Evolutionary conservation across 2,888 invertebrate genomes (phyloP).

Genomic region (Itoplectis maculator): DNA sequence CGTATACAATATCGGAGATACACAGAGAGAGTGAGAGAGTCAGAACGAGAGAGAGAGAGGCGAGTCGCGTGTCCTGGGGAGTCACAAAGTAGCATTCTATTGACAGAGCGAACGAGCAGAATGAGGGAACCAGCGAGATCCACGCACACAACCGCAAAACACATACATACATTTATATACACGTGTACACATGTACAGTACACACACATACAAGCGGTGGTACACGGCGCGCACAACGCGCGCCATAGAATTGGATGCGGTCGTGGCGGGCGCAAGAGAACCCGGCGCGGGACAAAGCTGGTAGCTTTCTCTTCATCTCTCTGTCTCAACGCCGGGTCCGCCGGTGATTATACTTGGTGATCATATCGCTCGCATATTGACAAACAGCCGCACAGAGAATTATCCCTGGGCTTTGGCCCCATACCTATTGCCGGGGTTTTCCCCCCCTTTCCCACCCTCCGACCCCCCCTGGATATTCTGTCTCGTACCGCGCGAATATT

Average conservation of each 20-base stretch:
- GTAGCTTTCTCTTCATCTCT: slow-evolving; percentile 51
- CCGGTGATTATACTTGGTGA: slow-evolving; percentile 82
- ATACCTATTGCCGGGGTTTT: slow-evolving; percentile 14
- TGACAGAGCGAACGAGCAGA: slow-evolving; percentile 75
- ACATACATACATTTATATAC: slow-evolving; percentile 15
- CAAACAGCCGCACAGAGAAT: slow-evolving; percentile 80
- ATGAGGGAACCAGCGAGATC: slow-evolving; percentile 58
- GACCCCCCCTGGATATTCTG: slow-evolving; percentile 4
- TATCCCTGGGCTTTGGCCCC: slow-evolving; percentile 71
- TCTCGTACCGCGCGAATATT: too few species aligned
- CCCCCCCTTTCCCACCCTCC: slow-evolving; percentile 32
- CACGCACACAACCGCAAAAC: not conserved
- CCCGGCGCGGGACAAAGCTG: slow-evolving; percentile 60
- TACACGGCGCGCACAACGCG: slow-evolving; percentile 35
- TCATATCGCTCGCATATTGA: slow-evolving; percentile 83
- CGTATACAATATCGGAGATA: slow-evolving; percentile 54
- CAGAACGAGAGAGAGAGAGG: slow-evolving; percentile 27
- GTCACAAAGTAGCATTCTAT: slow-evolving; percentile 79
- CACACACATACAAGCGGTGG: too few species aligned
- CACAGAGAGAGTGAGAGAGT: slow-evolving; percentile 19
- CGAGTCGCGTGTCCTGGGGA: slow-evolving; percentile 61
- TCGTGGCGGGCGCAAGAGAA: slow-evolving; percentile 51
- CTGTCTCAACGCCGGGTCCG: slow-evolving; percentile 59
- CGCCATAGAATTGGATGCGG: slow-evolving; percentile 65
- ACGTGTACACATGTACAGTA: too few species aligned